Conservation (phyloP, 92 coral and sea anemone species). For the Porites divaricata region DNA sequence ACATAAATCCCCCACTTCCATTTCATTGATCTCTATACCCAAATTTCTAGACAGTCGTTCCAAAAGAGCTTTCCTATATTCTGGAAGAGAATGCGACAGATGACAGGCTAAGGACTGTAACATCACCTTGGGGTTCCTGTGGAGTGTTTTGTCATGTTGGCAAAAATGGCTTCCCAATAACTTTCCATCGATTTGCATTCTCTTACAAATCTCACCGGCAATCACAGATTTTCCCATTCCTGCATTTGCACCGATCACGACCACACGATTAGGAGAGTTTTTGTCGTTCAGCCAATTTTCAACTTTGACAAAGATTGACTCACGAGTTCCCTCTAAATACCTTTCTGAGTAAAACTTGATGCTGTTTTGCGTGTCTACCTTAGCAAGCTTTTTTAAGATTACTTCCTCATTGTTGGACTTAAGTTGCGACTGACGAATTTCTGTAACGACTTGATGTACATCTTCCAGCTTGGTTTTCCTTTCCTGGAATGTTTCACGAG, state of each 20-base stretch:
- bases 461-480: not conserved
- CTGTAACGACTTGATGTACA: not conserved
- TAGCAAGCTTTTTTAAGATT: slow-evolving; percentile 45
- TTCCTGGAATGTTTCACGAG: not conserved
- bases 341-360: slow-evolving; percentile 13
- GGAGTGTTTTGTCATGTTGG: slow-evolving; percentile 51
- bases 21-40: slow-evolving; percentile 9
- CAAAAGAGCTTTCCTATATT: slow-evolving; percentile 42
- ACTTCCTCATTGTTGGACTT: not conserved
- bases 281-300: slow-evolving; percentile 22
- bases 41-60: slow-evolving; percentile 39
- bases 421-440: not conserved
- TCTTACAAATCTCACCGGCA: slow-evolving; percentile 47
- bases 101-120: slow-evolving; percentile 64
- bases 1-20: slow-evolving; percentile 50
- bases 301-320: slow-evolving; percentile 28
- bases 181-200: slow-evolving; percentile 15
- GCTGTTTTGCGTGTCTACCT: slow-evolving; percentile 20
- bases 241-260: slow-evolving; percentile 41
- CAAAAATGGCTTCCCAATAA: slow-evolving; percentile 61
- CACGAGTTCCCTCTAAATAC: slow-evolving; percentile 49
- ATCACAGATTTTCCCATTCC: slow-evolving; percentile 72
- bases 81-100: slow-evolving; percentile 33
- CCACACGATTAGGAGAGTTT: slow-evolving; percentile 35
- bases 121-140: slow-evolving; percentile 50